Evolutionary conservation across 2,888 invertebrate genomes (phyloP), one percentile per base, ranked within the genome.

Genomic region (Isotomurus palustris): DNA sequence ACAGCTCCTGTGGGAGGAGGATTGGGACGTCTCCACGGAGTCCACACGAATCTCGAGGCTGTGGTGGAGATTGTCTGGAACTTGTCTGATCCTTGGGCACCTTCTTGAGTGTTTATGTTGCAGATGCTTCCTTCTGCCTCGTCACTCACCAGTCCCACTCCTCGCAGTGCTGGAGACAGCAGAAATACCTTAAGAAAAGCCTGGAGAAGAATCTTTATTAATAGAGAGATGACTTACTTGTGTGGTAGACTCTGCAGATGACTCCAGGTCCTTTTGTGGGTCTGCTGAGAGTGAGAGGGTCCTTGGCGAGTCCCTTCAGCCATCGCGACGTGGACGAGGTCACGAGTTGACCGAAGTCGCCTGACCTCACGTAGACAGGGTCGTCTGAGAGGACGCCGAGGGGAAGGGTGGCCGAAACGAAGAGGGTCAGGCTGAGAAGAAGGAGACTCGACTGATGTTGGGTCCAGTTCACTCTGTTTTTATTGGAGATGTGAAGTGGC

Each of bases 321-420:
- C 90, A 91, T 72, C 82, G 82, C 51, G 90, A 78, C 0, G 88
- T 87, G 72, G 85, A 87, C 6, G 90, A 91, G 3, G 90, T 90
- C 53, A 87, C 79, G 55, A 84, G 79, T 75, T 88, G 88, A 60
- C 83, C 82, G 40, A 53, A 58, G 48, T 52, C 51, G 43, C 53
- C 27, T 4, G 50, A 50, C 24, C 50, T 3, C n/a, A 50, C 38
- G n/a, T 50, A 50, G 4, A 50, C 50, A 3, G 36, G 22, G n/a
- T 50, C 50, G 25, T 25, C n/a, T n/a, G n/a, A n/a, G n/a, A n/a
- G n/a, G n/a, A n/a, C n/a, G n/a, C n/a, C n/a, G n/a, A n/a, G n/a
- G n/a, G n/a, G n/a, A n/a, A n/a, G n/a, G n/a, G n/a, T n/a, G n/a
- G n/a, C n/a, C n/a, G n/a, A n/a, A n/a, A n/a, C n/a, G n/a, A n/a